Base-by-base conservation (phyloP, 2,113 vertebrate genomes). In the Lophotis ruficrista region DNA sequence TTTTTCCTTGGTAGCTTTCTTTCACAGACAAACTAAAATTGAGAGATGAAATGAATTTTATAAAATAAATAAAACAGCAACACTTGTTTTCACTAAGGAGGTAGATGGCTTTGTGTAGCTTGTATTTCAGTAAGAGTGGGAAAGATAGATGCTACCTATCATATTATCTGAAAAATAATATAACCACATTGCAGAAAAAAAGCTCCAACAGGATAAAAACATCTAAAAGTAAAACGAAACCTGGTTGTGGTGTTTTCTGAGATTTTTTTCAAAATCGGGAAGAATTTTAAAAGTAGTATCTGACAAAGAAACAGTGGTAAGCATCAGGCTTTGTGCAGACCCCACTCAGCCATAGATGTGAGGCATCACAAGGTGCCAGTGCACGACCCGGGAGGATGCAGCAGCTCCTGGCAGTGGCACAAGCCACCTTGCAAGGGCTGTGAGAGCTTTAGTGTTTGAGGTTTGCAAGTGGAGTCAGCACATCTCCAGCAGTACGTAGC, bases 331-430 rank as follows among this genome's bases (percentile, higher is more conserved):
- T 10, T 38, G 53, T 12, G 79, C n/a, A 37, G 64, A 25, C 33
- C 25, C 77, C 23, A 13, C 1, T 3, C 47, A 28, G 11, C 38
- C 1, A 1, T 0, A n/a, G 64, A 8, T 1, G 1, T 6, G 45
- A 38, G 31, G 23, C 31, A 7, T 8, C 11, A 2, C 14, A 2
- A 68, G 64, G 65, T 50, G 77, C 47, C 13, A 1, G 4, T 7
- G 31, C 54, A 33, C 43, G 72, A 45, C 10, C n/a, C 2, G 48
- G 38, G 47, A 37, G 65, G 65, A 23, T 2, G 31, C 25, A 10
- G 53, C 7, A 0, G 45, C 43, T 56, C 37, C 37, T 1, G 1
- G 6, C 23, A 11, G 50, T 1, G 30, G 33, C 58, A 58, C 12
- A 5, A 70, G 9, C 18, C 18, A 5, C 51, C 35, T 21, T 9